These are phyloP conservation scores for Melinaea menophilus DNA, from an alignment of 2,888 invertebrate genomes.

Conservation along the genomic window DNA sequence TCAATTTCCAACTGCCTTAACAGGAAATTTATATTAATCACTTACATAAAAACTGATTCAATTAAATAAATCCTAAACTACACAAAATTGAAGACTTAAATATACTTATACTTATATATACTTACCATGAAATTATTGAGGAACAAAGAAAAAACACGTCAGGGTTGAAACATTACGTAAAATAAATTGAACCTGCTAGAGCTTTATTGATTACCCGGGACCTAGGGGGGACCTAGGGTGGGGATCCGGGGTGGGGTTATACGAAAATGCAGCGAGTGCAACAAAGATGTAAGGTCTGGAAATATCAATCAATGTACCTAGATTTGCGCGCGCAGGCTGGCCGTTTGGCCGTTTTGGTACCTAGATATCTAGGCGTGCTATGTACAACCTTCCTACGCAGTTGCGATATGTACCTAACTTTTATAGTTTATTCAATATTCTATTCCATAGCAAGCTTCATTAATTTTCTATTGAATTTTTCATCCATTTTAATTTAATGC, in stretches of 20 bases:
- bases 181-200: background rate
- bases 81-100: too few relatives aligned
- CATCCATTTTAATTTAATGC: too few relatives aligned
- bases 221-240: constrained; percentile 5
- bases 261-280: constrained; percentile 16
- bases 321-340: constrained; percentile 22
- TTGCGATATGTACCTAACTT: too few relatives aligned
- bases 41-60: too few relatives aligned
- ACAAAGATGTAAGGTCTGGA: constrained; percentile 21
- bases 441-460: too few relatives aligned
- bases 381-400: background rate
- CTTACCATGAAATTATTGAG: too few relatives aligned
- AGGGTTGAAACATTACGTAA: background rate
- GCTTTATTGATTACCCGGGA: constrained; percentile 5
- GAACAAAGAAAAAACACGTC: constrained; percentile 1
- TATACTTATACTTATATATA: too few relatives aligned
- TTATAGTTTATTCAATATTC: too few relatives aligned
- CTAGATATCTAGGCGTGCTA: constrained; percentile 15
- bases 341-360: constrained; percentile 10
- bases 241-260: constrained; percentile 16
- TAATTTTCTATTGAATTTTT: too few relatives aligned
- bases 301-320: constrained; percentile 18
- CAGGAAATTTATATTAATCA: too few relatives aligned
- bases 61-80: too few relatives aligned
- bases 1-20: too few relatives aligned